A percentile compares a stretch with the other conserved stretches of the same genome.
These are phyloP conservation scores for Cervus canadensis DNA, from an alignment of 2,113 vertebrate species.

Conservation along the genomic window DNA sequence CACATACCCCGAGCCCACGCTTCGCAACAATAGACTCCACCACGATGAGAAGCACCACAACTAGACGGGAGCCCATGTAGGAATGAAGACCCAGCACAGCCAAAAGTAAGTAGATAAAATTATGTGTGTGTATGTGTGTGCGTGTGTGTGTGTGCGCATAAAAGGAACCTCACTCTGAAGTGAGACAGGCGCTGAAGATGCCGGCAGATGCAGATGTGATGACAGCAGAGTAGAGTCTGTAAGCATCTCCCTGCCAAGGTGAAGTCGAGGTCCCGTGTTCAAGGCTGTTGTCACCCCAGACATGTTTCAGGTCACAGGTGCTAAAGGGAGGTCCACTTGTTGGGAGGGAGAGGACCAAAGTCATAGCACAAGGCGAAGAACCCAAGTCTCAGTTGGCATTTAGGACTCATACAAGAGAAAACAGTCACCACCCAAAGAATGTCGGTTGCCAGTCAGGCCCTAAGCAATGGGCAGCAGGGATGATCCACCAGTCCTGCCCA, in stretches of 20 bases:
- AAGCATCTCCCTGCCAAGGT: neutral
- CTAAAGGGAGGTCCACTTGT: neutral
- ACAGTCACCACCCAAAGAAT: neutral
- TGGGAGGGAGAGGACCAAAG: neutral
- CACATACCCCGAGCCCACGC: fast-evolving
- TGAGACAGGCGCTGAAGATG: neutral
- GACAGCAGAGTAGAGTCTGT: no score
- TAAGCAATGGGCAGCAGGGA: neutral
- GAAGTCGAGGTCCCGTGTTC: neutral
- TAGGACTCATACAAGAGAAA: neutral
- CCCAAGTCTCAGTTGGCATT: neutral
- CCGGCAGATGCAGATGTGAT: neutral
- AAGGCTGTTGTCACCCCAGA: neutral
- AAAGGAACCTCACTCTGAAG: neutral
- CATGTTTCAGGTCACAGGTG: neutral
- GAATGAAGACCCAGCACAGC: neutral
- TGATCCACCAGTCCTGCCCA: neutral
- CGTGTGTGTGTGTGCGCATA: neutral
- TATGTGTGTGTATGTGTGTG: fast-evolving
- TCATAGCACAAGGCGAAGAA: neutral
- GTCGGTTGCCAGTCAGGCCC: neutral
- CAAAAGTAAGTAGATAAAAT: neutral
- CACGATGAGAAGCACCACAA: neutral
- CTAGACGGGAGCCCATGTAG: fast-evolving
- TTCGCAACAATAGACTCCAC: neutral